A percentile compares a stretch with the other conserved stretches of the same genome.
These are phyloP conservation scores for Tiphia femorata DNA, from an alignment of 2,888 invertebrate genomes.

Conservation along the genomic window DNA sequence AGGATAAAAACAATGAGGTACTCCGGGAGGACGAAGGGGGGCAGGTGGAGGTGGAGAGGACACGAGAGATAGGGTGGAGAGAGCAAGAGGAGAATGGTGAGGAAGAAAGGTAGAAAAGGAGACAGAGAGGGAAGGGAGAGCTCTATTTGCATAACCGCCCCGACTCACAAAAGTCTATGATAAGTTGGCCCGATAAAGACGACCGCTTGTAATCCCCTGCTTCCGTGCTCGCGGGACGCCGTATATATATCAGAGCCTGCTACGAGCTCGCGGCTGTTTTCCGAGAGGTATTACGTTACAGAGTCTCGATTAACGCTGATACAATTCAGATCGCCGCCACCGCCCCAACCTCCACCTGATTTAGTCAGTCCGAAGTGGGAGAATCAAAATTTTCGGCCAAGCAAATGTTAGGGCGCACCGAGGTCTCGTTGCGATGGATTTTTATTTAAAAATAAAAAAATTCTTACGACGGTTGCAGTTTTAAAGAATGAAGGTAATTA, in stretches of 20 bases:
- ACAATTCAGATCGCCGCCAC: not conserved
- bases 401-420: too few relatives aligned
- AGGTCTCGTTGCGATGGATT: too few relatives aligned
- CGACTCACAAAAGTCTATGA: conserved; percentile 49
- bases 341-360: not conserved
- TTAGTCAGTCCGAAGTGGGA: too few relatives aligned
- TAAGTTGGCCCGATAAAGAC: conserved; percentile 52
- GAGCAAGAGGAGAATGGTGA: conserved; percentile 14
- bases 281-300: conserved; percentile 21
- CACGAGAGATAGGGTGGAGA: conserved; percentile 10
- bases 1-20: conserved; percentile 34
- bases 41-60: not conserved
- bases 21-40: not conserved
- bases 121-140: conserved; percentile 14
- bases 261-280: conserved; percentile 32
- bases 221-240: conserved; percentile 47
- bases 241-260: conserved; percentile 35
- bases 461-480: too few relatives aligned
- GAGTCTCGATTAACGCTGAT: conserved; percentile 25
- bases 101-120: conserved; percentile 15
- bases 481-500: too few relatives aligned
- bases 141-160: conserved; percentile 50
- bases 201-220: conserved; percentile 50
- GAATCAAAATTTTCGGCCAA: too few relatives aligned
- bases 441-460: too few relatives aligned